Base-by-base conservation (phyloP, 2,113 vertebrate genomes). In the Limnothrissa miodon region DNA sequence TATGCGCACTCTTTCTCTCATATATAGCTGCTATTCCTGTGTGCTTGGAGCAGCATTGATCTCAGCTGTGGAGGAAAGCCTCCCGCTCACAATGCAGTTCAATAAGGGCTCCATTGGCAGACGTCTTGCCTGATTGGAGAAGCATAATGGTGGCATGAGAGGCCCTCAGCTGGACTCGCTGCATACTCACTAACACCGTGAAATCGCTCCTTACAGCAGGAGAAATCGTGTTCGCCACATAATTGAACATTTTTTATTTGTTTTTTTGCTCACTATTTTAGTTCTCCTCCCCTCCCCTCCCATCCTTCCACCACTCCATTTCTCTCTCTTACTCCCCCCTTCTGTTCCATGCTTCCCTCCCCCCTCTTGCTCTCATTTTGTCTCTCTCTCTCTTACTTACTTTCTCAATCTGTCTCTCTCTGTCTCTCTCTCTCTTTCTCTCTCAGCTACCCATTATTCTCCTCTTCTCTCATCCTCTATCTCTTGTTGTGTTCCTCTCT, bases 151-250 rank as follows among this genome's bases (percentile, higher is more conserved):
- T 92, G 92, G 96, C 95, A 97, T 98, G 97, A 97, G 96, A 91
- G 94, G 96, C 95, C 95, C 96, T 97, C 97, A 97, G 97, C 97
- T 97, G 97, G 96, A 93, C 96, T 95, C 95, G 95, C 95, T 95
- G 95, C 94, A 96, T 96, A 96, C 93, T 93, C 95, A 96, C 86
- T 95, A 96, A 93, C 94, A 96, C 96, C 97, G 94, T 99, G 98
- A 99, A 99, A 99, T 99, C 97, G 97, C 97, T 98, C 97, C 97
- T 98, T 98, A 99, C 96, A 97, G 96, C 97, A 96, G 98, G 96
- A 98, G 96, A 98, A 98, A 98, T 98, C 95, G 97, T 97, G 97
- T 97, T 97, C 94, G 93, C 96, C 96, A 96, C 96, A 96, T 97
- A 98, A 98, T 98, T 98, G 96, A 97, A 99, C 97, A 96, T 96